Base-by-base conservation (phyloP, 2,888 invertebrate species). In the Anticlea derivata region DNA sequence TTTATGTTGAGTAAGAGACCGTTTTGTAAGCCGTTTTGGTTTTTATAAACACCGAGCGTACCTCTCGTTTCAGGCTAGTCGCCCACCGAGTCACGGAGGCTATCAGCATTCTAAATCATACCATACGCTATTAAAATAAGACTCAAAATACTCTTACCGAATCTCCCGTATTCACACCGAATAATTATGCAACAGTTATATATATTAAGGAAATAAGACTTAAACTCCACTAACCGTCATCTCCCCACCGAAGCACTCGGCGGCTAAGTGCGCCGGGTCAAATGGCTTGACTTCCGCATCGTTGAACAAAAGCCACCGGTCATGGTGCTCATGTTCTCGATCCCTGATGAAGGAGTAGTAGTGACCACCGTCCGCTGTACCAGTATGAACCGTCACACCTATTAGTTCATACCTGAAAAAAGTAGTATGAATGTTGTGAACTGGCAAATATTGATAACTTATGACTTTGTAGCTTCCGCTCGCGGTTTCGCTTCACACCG, bases 111-210 rank as follows among this genome's bases (percentile, higher is more conserved):
- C 30, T 7, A 41, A 30, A 30, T 2, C 11, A 4, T 1, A 41
- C 41, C 11, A 3, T 41, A 31, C n/a, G 4, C 24, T 5, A 3
- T 24, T 33, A 5, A 5, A 4, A 33, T 33, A 8, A 20, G 7
- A 13, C 13, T 11, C 2, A 5, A 20, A 26, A 13, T 20, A 8
- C 6, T 66, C 87, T 85, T 4, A 96, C 96, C 44, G 97, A 97
- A 98, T 98, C 92, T 98, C 98, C 3, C 98, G n/a, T n/a, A n/a
- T n/a, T n/a, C n/a, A n/a, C 98, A 1, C 98, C 98, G 82, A 98
- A 98, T n/a, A n/a, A n/a, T n/a, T n/a, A n/a, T n/a, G n/a, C n/a
- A n/a, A n/a, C n/a, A n/a, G n/a, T n/a, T n/a, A n/a, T n/a, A n/a
- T n/a, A n/a, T n/a, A n/a, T n/a, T n/a, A n/a, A n/a, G n/a, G 24